A percentile compares a stretch with the other conserved stretches of the same genome.
These are phyloP conservation scores for Leptodactylus fuscus DNA, from an alignment of 2,113 vertebrate genomes.

Conservation along the genomic window DNA sequence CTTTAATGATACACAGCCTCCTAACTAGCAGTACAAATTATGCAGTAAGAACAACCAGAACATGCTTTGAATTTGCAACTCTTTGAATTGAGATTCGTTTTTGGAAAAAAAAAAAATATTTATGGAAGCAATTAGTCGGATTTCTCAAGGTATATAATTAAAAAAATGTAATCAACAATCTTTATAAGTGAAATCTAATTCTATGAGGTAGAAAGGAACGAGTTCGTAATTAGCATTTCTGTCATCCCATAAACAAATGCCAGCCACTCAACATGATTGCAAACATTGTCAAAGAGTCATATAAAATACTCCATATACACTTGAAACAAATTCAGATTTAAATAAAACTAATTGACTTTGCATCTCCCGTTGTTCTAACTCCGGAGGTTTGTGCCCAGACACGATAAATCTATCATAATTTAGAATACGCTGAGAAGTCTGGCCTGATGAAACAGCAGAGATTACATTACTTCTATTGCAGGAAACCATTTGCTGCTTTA, in stretches of 20 bases:
- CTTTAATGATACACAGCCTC: too few relatives aligned
- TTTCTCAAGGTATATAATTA: not conserved
- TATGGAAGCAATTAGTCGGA: not conserved
- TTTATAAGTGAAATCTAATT: not conserved
- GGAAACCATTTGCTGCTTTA: not conserved
- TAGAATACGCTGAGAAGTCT: not conserved
- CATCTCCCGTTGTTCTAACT: not conserved
- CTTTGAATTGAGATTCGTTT: not conserved
- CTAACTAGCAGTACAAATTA: too few relatives aligned
- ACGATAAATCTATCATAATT: slow-evolving; percentile 44
- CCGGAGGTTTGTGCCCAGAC: slow-evolving; percentile 29
- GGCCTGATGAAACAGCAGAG: not conserved
- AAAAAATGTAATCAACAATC: not conserved
- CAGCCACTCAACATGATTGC: slow-evolving; percentile 2
- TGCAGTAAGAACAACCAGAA: too few relatives aligned
- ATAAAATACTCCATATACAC: not conserved
- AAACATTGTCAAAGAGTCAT: slow-evolving; percentile 7
- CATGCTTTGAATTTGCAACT: not conserved
- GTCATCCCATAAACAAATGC: not conserved
- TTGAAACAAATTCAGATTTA: not conserved
- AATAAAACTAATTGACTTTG: slow-evolving; percentile 37
- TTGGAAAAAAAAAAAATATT: not conserved
- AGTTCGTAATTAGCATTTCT: not conserved
- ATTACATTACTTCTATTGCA: not conserved
- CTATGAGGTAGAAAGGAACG: not conserved